Conservation (phyloP, 1,140 invertebrate genomes). For the Lepidurus apus region DNA sequence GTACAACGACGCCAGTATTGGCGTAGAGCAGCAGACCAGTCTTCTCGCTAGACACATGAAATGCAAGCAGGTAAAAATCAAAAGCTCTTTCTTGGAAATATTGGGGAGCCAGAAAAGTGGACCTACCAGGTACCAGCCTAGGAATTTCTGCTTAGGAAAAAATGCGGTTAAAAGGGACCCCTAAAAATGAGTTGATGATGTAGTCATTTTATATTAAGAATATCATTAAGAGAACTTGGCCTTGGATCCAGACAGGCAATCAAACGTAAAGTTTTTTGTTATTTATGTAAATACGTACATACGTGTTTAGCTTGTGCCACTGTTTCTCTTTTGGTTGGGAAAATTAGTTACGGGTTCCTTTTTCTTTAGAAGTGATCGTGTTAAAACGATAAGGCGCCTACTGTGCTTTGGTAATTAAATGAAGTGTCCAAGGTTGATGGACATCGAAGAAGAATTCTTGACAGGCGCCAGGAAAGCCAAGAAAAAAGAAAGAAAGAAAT, state of each 20-base stretch:
- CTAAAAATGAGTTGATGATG: neutral
- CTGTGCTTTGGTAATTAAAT: no score
- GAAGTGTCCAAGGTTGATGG: no score
- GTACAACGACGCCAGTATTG: slow-evolving; percentile 3
- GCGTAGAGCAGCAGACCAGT: slow-evolving; percentile 2
- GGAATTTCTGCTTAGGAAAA: neutral
- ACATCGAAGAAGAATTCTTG: neutral
- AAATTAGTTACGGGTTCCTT: neutral
- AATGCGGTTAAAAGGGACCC: neutral
- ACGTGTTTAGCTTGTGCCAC: no score
- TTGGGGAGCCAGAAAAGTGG: neutral
- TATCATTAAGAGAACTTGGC: no score
- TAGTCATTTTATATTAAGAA: no score
- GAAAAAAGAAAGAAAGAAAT: neutral
- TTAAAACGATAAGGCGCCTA: neutral
- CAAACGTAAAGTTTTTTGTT: no score
- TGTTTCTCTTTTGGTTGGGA: neutral
- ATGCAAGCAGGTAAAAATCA: slow-evolving; percentile 2
- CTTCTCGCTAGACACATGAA: slow-evolving; percentile 9
- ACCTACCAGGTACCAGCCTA: neutral
- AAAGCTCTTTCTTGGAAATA: neutral
- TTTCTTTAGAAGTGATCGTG: neutral
- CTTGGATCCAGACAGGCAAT: no score
- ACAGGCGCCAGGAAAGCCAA: neutral
- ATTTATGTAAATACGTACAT: no score